Evolutionary conservation across 1,140 invertebrate species (phyloP), one percentile per base, ranked within the genome.

Genomic region (Pogonognathellus flavescens): DNA sequence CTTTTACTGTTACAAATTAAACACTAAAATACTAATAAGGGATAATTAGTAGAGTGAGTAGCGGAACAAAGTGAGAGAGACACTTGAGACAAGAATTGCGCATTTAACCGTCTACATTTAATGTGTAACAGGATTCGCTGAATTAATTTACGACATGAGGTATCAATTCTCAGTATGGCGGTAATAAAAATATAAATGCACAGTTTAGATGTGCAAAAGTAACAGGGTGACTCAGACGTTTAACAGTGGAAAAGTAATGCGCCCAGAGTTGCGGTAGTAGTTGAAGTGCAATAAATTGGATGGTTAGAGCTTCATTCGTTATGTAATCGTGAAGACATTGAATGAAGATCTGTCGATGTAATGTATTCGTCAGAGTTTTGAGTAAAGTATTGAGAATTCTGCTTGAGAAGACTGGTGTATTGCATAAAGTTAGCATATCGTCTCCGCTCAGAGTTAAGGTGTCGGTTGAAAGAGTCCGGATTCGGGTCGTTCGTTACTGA

Each of bases 401-500:
- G 25, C 70, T 49, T 41, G 41, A 50, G 70, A 76, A 76, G 70
- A 50, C 70, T 50, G 41, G 31, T 41, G 31, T 76, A 76, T 76
- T 76, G 70, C 70, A 76, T 76, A 76, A 76, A 76, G 70, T 76
- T 76, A 76, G 70, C 70, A 76, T 76, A 76, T 76, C 70, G 70
- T 76, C 25, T 76, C 41, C 25, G 41, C 70, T 49, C 70, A 50
- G 70, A 76, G 70, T 16, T 41, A 76, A 60, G 84, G 76, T 57
- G 80, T 81, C 41, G 53, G 84, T 62, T 66, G 84, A 59, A 85
- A 62, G 84, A 81, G 84, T 76, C 84, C 57, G 62, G 59, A 82
- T 82, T 82, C 80, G 66, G 84, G 80, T 82, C 80, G 59, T 82
- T 85, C 60, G 80, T 82, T 85, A 82, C 84, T 85, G 84, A 85